Percentiles rank a stretch among this genome's conserved stretches.
phyloP scores from a whole-genome alignment of 2,888 invertebrate species.

The Phasia obesa region DNA sequence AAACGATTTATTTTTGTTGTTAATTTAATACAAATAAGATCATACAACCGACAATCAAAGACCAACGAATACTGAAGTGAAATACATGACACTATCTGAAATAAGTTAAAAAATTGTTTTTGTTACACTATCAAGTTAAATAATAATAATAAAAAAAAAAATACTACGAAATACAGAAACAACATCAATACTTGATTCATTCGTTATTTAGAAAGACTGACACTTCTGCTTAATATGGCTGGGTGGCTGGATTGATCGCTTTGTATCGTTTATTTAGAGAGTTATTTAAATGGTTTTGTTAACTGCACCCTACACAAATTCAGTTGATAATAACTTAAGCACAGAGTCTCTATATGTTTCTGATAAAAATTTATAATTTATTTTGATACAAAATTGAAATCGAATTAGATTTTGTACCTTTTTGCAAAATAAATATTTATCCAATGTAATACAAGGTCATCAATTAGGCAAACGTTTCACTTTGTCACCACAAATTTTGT shows the following conservation, averaged over 20 bases:
- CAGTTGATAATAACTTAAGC: too few relatives aligned
- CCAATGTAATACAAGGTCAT: too few relatives aligned
- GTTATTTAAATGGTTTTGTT: slow-evolving; percentile 27
- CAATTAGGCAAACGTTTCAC: too few relatives aligned
- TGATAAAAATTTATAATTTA: too few relatives aligned
- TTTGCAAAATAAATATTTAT: too few relatives aligned
- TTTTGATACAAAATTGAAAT: too few relatives aligned
- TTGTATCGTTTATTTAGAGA: slow-evolving; percentile 6
- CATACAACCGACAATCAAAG: slow-evolving; percentile 53
- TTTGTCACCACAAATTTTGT: too few relatives aligned
- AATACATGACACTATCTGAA: slow-evolving; percentile 56
- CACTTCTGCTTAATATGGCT: slow-evolving; percentile 15
- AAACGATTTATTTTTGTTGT: slow-evolving; percentile 43
- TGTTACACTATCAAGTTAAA: slow-evolving; percentile 60
- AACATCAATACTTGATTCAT: slow-evolving; percentile 21
- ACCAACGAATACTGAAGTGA: slow-evolving; percentile 39
- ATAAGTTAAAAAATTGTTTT: slow-evolving; percentile 62
- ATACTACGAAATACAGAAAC: slow-evolving; percentile 9
- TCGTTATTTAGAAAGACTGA: slow-evolving; percentile 4
- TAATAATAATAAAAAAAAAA: slow-evolving; percentile 33
- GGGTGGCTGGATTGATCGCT: slow-evolving; percentile 16
- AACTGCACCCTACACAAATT: slow-evolving; percentile 23
- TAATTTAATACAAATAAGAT: slow-evolving; percentile 42
- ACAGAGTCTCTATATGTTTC: too few relatives aligned
- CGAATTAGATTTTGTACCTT: too few relatives aligned